Conservation (phyloP, 1,140 invertebrate species). For the Drosophila baimaii region DNA sequence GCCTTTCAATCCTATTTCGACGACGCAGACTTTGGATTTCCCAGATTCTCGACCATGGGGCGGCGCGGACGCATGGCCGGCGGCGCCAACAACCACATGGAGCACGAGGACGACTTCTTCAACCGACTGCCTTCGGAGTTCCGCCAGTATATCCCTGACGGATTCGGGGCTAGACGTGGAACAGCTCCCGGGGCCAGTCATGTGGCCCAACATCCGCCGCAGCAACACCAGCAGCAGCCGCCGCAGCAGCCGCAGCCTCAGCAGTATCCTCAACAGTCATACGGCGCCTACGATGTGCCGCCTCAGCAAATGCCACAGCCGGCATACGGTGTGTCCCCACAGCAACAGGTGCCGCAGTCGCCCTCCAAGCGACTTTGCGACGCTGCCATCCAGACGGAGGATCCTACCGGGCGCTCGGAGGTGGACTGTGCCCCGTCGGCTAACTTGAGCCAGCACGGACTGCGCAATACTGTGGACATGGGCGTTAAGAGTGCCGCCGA, state of each 20-base stretch:
- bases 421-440: slow-evolving; percentile 64
- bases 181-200: slow-evolving; percentile 30
- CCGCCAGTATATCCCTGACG: slow-evolving; percentile 86
- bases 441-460: slow-evolving; percentile 88
- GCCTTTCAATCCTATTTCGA: slow-evolving; percentile 81
- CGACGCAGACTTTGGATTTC: slow-evolving; percentile 84
- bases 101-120: slow-evolving; percentile 85
- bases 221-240: slow-evolving; percentile 34
- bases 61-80: slow-evolving; percentile 74
- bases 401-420: slow-evolving; percentile 60
- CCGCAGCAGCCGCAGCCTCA: slow-evolving; percentile 35
- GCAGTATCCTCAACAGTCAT: slow-evolving; percentile 71
- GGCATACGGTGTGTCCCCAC: slow-evolving; percentile 68
- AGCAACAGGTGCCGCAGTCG: slow-evolving; percentile 73
- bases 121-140: slow-evolving; percentile 87
- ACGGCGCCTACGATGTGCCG: slow-evolving; percentile 54
- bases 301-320: slow-evolving; percentile 28
- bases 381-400: slow-evolving; percentile 85
- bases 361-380: slow-evolving; percentile 74
- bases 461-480: slow-evolving; percentile 91
- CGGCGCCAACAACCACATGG: slow-evolving; percentile 57
- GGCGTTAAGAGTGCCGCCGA: slow-evolving; percentile 87
- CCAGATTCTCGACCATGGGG: slow-evolving; percentile 77
- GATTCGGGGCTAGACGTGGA: slow-evolving; percentile 85
- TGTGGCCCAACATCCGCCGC: slow-evolving; percentile 64